Evolutionary conservation across 2,888 invertebrate species (phyloP), one percentile per base, ranked within the genome.

Genomic region (Trilocha varians): DNA sequence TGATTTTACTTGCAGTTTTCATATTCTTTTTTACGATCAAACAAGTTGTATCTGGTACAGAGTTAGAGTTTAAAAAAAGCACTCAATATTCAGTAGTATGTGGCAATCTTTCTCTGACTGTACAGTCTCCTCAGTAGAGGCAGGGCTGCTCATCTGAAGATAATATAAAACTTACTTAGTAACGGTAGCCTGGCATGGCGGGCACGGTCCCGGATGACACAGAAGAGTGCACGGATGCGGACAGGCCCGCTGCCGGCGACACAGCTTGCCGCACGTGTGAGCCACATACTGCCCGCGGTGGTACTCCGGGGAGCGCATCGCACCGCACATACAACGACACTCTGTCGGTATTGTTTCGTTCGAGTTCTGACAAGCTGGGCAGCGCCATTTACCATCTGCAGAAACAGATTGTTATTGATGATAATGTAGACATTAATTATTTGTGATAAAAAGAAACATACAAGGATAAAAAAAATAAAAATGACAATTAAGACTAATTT

Each of bases 181-280:
- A 11, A 94, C 90, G 59, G 91, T 92, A 1, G 93, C 91, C 53
- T 90, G 90, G 62, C 98, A 98, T 0, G 93, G 91, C 2, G 97
- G 96, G 76, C 98, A 98, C 0, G 97, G 96, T 0, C 98, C 98
- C 0, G 98, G 98, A 72, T 98, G 98, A 66, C 97, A 98, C 0
- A 93, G 87, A 53, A 96, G 77, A 9, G 90, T 91, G 73, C 97
- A 97, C 0, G 89, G 88, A 62, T 92, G 92, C 1, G 85, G 72
- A 65, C 90, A 88, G 45, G 74, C 55, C 65, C 88, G 66, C 50
- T 85, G 58, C 9, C 89, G 88, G n/a, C 89, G 88, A 65, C 99
- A 99, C 0, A 92, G 82, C 52, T 94, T 92, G 0, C 97, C 98
- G 71, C 99, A 99, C 16, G 94, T 93, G 76, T 99, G 99, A 0